Evolutionary conservation across 2,113 vertebrate genomes (phyloP), one percentile per base, ranked within the genome.

Genomic region (Tragelaphus buxtoni): DNA sequence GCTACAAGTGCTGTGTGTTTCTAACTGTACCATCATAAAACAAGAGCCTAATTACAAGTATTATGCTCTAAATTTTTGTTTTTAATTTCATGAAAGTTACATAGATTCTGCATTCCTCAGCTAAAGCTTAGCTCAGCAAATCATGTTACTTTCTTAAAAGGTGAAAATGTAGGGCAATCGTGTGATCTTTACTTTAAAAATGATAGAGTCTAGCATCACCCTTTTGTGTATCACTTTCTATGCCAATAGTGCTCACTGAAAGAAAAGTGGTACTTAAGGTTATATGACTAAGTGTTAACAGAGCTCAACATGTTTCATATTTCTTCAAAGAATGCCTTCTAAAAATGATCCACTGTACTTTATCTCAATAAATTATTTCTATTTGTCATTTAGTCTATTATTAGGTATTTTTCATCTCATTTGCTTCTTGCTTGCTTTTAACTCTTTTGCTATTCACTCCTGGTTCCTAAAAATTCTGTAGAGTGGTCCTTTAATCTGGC

Each of bases 321-420:
- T 97, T 90, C 30, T 95, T 58, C 26, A 79, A 72, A 84, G 32
- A 96, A 89, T 76, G 20, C n/a, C 35, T 96, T 92, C 72, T 80
- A 90, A 81, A 88, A 93, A 76, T 69, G 65, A 96, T 69, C 30
- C 17, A 58, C 11, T 85, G 9, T 82, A 58, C 7, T 81, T 74
- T 77, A 77, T 49, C 65, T 76, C 86, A 87, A 69, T 80, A 92
- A 94, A 90, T 88, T 90, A 82, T 16, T 60, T 83, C 60, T 77
- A 39, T 58, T 72, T 94, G 81, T 17, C 88, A 82, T 35, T 39
- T 87, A 35, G 28, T 61, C 81, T 81, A 8, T 74, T 93, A 88
- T 65, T 72, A 96, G 32, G 22, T 79, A 93, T 60, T 49, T 85
- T 94, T 83, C 61, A 90, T 32, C 24, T 82, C 81, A 82, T 55